Evolutionary conservation across 30 jellyfish, hydroid and myxozoan species (phyloP).

Genomic region (Calvadosia cruxmelitensis): DNA sequence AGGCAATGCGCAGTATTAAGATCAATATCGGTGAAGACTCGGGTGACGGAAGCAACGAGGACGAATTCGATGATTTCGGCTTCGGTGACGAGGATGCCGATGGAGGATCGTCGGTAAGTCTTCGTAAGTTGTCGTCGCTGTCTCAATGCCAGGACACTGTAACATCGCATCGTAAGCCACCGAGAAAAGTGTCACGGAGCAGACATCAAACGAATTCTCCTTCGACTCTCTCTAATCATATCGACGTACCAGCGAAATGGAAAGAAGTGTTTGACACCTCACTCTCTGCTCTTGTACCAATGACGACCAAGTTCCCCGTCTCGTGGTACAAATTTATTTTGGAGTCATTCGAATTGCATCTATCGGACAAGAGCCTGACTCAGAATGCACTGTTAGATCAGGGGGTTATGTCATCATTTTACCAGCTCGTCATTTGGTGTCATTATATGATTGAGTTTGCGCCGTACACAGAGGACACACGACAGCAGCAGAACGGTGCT

Average conservation of each 20-base stretch:
- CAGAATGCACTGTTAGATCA: conserved; percentile 16
- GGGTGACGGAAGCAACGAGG: conserved; percentile 20
- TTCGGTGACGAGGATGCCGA: conserved; percentile 42
- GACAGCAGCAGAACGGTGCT: conserved; percentile 26
- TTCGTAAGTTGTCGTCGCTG: background rate
- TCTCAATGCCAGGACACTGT: background rate
- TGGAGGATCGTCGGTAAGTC: background rate
- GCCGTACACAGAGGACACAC: background rate
- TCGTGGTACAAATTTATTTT: background rate
- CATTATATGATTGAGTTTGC: conserved; percentile 25
- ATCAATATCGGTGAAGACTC: conserved; percentile 19
- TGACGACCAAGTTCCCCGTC: background rate
- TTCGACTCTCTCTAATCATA: conserved; percentile 41
- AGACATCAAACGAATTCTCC: background rate
- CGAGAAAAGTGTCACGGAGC: background rate
- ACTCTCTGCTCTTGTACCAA: background rate
- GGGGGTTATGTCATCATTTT: conserved; percentile 25
- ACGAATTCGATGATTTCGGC: conserved; percentile 74
- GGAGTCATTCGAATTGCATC: background rate
- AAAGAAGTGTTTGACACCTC: background rate
- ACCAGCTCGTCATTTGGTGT: conserved; percentile 37
- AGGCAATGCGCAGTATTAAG: background rate
- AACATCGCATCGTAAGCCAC: background rate
- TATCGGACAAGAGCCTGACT: background rate
- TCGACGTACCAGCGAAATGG: conserved; percentile 75